These are phyloP conservation scores for Portunus trituberculatus DNA, from an alignment of 1,140 invertebrate species.

Conservation along the genomic window DNA sequence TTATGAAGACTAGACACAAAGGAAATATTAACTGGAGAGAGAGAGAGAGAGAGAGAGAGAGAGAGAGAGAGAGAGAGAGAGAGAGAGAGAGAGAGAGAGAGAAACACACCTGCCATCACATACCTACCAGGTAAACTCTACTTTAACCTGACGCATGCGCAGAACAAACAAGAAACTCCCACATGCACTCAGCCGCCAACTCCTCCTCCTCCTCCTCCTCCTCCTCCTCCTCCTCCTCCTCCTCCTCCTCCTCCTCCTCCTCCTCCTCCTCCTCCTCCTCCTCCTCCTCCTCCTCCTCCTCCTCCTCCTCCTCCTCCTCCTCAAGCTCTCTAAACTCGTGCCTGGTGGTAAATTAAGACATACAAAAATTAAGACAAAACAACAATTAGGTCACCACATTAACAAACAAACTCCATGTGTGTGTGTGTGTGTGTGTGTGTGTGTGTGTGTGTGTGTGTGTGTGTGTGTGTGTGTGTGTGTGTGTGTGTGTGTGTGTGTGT, in stretches of 20 bases:
- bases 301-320: background rate
- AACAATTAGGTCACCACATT: too few relatives aligned
- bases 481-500: too few relatives aligned
- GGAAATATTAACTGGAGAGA: too few relatives aligned
- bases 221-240: background rate
- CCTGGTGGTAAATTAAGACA: too few relatives aligned
- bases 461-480: too few relatives aligned
- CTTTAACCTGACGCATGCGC: background rate
- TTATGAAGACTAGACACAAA: too few relatives aligned
- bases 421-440: too few relatives aligned
- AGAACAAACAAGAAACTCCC: background rate
- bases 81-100: conserved; percentile 20
- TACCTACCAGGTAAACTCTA: background rate
- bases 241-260: background rate
- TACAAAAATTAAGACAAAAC: too few relatives aligned
- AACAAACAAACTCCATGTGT: too few relatives aligned
- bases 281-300: background rate
- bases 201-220: background rate
- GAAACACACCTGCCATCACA: background rate
- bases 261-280: background rate
- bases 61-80: conserved; percentile 7
- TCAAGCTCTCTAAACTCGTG: background rate
- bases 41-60: too few relatives aligned
- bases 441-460: too few relatives aligned
- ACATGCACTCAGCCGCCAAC: background rate